Conservation (phyloP, 2,888 invertebrate genomes). For the Schizotus pectinicornis region DNA sequence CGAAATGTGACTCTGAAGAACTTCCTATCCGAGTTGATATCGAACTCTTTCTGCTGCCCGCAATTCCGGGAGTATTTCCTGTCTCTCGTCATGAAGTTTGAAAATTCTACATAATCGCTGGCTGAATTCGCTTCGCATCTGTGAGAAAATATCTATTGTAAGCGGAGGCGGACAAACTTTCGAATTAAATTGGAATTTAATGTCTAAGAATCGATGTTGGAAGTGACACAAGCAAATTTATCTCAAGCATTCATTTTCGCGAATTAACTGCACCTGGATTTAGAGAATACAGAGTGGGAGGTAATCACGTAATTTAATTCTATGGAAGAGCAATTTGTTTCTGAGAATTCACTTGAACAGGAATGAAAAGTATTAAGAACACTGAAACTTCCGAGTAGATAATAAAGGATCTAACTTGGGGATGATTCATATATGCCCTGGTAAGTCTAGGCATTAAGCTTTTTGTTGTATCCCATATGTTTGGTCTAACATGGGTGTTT, state of each 20-base stretch:
- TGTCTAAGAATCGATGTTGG: background rate
- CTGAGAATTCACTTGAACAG: too few species aligned
- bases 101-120: slow-evolving; percentile 96
- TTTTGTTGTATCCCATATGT: too few species aligned
- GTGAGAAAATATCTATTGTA: slow-evolving; percentile 35
- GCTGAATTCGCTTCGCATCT: slow-evolving; percentile 91
- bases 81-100: slow-evolving; percentile 91
- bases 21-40: slow-evolving; percentile 85
- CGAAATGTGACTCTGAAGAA: slow-evolving; percentile 95
- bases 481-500: too few species aligned
- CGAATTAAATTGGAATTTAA: too few species aligned
- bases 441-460: too few species aligned
- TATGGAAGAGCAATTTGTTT: too few species aligned
- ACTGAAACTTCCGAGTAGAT: too few species aligned
- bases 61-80: slow-evolving; percentile 89
- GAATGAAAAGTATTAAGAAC: too few species aligned
- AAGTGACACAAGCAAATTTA: background rate
- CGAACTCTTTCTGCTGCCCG: slow-evolving; percentile 81
- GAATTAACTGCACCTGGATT: background rate
- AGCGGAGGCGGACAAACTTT: too few species aligned
- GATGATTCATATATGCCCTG: too few species aligned
- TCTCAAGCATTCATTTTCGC: background rate
- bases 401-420: too few species aligned
- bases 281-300: background rate
- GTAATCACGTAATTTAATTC: background rate